A percentile compares a stretch with the other conserved stretches of the same genome.
Evolutionary conservation across 2,797 vertebrate species (phyloP).

Genomic region (Zalophus californianus): DNA sequence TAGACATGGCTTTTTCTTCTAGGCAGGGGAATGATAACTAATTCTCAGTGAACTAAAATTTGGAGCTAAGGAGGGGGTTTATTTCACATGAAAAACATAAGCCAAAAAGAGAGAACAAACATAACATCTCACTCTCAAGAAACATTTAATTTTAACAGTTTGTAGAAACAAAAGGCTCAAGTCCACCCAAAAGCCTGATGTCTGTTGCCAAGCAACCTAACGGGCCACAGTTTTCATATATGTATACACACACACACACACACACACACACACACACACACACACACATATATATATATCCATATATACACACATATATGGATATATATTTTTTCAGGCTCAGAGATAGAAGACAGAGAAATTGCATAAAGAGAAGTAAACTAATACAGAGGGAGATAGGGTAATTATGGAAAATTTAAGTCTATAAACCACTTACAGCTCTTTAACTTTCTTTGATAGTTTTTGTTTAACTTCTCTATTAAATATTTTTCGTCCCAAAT

Average conservation of each 20-base stretch:
- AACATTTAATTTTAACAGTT: slow-evolving; percentile 36
- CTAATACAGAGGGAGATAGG: neutral
- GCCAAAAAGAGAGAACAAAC: neutral
- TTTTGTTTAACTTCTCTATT: neutral
- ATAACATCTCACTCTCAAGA: neutral
- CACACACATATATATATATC: neutral
- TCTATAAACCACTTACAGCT: neutral
- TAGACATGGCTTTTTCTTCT: neutral
- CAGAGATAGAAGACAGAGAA: neutral
- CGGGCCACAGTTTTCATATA: neutral
- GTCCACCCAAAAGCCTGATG: neutral
- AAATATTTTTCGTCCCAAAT: neutral
- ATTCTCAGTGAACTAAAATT: slow-evolving; percentile 42
- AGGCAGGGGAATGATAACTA: neutral
- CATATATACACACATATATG: neutral
- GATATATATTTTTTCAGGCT: neutral
- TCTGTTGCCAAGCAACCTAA: neutral
- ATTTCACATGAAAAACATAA: slow-evolving; percentile 30
- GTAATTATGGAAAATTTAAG: neutral
- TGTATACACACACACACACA: neutral
- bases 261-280: too few relatives aligned
- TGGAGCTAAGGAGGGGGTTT: neutral
- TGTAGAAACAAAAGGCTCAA: neutral
- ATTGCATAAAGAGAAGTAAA: neutral
- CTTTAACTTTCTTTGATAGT: neutral